Evolutionary conservation across 2,888 invertebrate species (phyloP).

Genomic region (Alloscopus bannaensis): DNA sequence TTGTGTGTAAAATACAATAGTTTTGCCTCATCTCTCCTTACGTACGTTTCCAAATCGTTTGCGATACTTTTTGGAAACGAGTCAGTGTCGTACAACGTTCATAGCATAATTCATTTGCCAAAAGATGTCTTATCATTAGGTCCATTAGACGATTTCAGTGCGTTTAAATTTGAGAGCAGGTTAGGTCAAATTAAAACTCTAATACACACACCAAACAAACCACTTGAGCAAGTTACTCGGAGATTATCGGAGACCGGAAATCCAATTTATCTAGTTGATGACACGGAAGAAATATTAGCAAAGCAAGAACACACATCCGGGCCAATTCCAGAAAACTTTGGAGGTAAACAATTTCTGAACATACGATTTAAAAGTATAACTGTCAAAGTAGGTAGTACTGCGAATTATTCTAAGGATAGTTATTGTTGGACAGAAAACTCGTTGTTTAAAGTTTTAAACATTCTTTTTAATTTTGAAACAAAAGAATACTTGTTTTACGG

Average conservation of each 20-base stretch:
- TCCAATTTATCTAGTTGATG: background rate
- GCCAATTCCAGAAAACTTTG: background rate
- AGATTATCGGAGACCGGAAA: background rate
- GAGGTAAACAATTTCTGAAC: too few species aligned
- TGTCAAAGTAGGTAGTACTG: too few species aligned
- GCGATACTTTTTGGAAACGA: constrained; percentile 16
- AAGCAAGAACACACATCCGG: background rate
- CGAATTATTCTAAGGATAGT: too few species aligned
- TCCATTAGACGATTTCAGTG: constrained; percentile 20
- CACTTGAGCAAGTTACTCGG: constrained; percentile 7
- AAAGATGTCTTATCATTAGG: constrained; percentile 1
- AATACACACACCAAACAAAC: constrained; percentile 10
- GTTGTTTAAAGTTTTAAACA: too few species aligned
- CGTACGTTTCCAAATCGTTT: constrained; percentile 12
- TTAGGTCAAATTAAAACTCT: constrained; percentile 25
- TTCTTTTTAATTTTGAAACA: too few species aligned
- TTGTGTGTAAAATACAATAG: background rate
- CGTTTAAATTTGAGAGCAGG: constrained; percentile 36
- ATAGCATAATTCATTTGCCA: constrained; percentile 20
- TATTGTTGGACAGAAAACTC: too few species aligned
- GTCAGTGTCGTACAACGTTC: constrained; percentile 29
- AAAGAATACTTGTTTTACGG: too few species aligned
- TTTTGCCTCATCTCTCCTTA: constrained; percentile 9
- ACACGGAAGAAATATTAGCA: too few species aligned
- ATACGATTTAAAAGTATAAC: too few species aligned